Conservation (phyloP, 2,797 vertebrate genomes). For the Girardinus metallicus region DNA sequence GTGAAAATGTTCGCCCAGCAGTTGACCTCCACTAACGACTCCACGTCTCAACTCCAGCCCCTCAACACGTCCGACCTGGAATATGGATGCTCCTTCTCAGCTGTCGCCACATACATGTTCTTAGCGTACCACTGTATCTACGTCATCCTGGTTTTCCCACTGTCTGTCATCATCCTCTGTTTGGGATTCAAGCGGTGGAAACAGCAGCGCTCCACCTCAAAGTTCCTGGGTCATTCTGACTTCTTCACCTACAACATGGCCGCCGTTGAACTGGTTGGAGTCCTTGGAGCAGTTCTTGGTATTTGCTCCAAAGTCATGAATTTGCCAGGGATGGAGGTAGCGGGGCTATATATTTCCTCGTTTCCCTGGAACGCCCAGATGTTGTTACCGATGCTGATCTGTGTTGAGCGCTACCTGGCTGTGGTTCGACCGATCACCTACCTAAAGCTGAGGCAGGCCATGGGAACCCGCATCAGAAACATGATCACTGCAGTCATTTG, state of each 20-base stretch:
- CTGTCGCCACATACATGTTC: not conserved
- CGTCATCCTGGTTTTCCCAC: not conserved
- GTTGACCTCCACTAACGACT: not conserved
- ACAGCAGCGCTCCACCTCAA: not conserved
- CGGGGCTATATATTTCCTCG: not conserved
- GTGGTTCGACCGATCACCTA: slow-evolving; percentile 43
- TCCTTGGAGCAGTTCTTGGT: fast-evolving
- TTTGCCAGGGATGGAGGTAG: fast-evolving
- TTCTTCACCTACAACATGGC: slow-evolving; percentile 29
- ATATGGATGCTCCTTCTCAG: not conserved
- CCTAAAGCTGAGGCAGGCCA: not conserved
- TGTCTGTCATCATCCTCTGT: not conserved
- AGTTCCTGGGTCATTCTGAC: slow-evolving; percentile 12
- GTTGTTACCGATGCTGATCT: slow-evolving; percentile 6
- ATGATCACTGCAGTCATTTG: not conserved
- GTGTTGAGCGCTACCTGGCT: slow-evolving; percentile 34
- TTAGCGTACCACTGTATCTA: not conserved
- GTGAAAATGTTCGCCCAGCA: not conserved
- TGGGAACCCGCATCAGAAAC: slow-evolving; percentile 5
- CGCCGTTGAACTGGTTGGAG: slow-evolving; percentile 7
- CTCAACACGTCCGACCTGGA: not conserved
- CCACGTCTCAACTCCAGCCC: not conserved
- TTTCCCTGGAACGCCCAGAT: slow-evolving; percentile 9
- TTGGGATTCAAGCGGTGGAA: slow-evolving; percentile 15
- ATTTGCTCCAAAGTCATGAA: fast-evolving